These are phyloP conservation scores for Melieria crassipennis DNA, from an alignment of 2,888 invertebrate genomes.

Conservation along the genomic window DNA sequence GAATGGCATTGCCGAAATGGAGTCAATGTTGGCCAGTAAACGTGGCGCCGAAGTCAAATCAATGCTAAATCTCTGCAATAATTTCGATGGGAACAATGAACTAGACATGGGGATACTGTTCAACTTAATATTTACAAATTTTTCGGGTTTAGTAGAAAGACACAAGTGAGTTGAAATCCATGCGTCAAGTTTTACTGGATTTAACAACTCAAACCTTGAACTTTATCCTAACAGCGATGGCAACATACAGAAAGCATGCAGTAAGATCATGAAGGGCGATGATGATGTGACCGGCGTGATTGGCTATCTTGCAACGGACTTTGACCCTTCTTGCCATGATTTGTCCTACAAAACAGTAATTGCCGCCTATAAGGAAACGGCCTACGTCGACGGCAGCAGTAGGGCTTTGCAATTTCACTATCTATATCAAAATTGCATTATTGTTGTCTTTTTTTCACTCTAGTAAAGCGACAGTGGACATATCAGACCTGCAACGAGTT, in stretches of 20 bases:
- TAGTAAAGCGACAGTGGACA: slow-evolving; percentile 77
- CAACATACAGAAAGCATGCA: slow-evolving; percentile 53
- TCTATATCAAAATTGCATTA: background rate
- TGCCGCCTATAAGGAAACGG: slow-evolving; percentile 42
- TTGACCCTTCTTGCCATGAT: slow-evolving; percentile 49
- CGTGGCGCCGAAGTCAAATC: slow-evolving; percentile 54
- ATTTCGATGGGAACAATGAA: slow-evolving; percentile 56
- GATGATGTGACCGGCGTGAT: slow-evolving; percentile 53
- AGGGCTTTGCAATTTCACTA: slow-evolving; percentile 36
- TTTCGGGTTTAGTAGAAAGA: slow-evolving; percentile 59
- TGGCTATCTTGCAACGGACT: slow-evolving; percentile 47
- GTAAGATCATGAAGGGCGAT: slow-evolving; percentile 50
- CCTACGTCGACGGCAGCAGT: slow-evolving; percentile 50
- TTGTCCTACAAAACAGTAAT: slow-evolving; percentile 53
- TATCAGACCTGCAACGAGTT: slow-evolving; percentile 90
- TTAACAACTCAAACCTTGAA: background rate
- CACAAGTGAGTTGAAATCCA: slow-evolving; percentile 52
- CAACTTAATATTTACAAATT: slow-evolving; percentile 58
- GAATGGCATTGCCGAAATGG: slow-evolving; percentile 57
- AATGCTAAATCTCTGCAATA: slow-evolving; percentile 58
- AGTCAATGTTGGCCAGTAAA: slow-evolving; percentile 52
- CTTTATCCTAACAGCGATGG: slow-evolving; percentile 46
- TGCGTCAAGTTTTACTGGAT: background rate
- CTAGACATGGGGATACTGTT: slow-evolving; percentile 61
- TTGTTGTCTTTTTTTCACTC: slow-evolving; percentile 10